Percentiles rank a stretch among this genome's conserved stretches.
phyloP scores from a whole-genome alignment of 2,113 vertebrate genomes.

The Colistium nudipinnis region DNA sequence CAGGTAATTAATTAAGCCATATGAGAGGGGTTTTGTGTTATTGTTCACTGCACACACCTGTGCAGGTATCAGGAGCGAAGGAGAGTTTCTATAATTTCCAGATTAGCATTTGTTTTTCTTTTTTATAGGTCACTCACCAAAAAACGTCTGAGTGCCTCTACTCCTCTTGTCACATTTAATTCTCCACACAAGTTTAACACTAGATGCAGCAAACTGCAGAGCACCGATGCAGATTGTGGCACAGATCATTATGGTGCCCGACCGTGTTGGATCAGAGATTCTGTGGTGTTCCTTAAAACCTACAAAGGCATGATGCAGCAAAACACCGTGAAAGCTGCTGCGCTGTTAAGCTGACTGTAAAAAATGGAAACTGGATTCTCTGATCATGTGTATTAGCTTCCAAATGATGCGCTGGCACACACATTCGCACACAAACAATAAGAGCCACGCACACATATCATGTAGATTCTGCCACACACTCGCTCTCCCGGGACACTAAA shows the following conservation, averaged over 20 bases:
- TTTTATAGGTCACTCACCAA: constrained; percentile 42
- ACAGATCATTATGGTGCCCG: constrained; percentile 39
- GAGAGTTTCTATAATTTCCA: constrained; percentile 15
- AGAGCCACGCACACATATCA: neutral
- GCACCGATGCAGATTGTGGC: constrained; percentile 13
- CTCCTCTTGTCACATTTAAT: neutral
- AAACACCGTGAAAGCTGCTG: constrained; percentile 39
- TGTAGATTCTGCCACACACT: constrained; percentile 18
- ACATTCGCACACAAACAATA: neutral
- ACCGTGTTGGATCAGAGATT: constrained; percentile 25
- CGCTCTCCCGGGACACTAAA: constrained; percentile 64
- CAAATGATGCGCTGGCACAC: constrained; percentile 30
- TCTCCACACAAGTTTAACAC: neutral
- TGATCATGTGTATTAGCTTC: constrained; percentile 35
- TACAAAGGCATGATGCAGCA: constrained; percentile 49
- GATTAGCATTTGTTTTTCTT: constrained; percentile 40
- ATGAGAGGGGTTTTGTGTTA: constrained; percentile 48
- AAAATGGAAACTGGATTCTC: constrained; percentile 18
- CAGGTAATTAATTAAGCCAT: constrained; percentile 62
- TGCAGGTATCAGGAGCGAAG: constrained; percentile 7
- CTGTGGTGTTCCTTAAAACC: constrained; percentile 28
- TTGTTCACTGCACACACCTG: constrained; percentile 58
- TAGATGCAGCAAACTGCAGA: constrained; percentile 2
- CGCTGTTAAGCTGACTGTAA: constrained; percentile 15
- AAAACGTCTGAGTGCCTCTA: constrained; percentile 6